Evolutionary conservation across 2,888 invertebrate species (phyloP), one percentile per base, ranked within the genome.

Genomic region (Andrena bucephala): DNA sequence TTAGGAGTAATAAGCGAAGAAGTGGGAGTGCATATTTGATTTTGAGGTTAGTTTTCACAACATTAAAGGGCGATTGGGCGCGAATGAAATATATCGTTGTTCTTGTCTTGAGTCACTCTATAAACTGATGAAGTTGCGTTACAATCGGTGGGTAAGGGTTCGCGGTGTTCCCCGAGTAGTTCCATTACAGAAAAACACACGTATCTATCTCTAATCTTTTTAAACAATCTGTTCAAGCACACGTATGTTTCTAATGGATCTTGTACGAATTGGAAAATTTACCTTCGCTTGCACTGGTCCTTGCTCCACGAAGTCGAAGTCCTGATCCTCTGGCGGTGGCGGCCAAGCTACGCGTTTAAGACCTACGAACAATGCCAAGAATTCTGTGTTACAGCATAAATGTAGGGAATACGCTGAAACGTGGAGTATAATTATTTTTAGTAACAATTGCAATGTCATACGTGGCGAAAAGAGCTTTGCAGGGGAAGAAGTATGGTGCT

Each of bases 281-380:
- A 96, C 96, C 96, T 96, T 96, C 87, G 94, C 91, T 93, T 95
- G 95, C 83, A 94, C 94, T 83, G 95, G 94, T 90, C 93, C 95
- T 91, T 96, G 94, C 91, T 95, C 95, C 63, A 93, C 90, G 83
- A 93, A 95, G 88, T 96, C 95, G 94, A 95, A 95, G 87, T 96
- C 96, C 94, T 96, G 96, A 87, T 96, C 96, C 93, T 96, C 96
- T 88, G 95, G 95, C 89, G 95, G 96, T 90, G 97, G 97, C 87
- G 98, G 98, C 98, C 98, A 98, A 94, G 97, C 97, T 92, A 98
- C 97, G 95, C 97, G 96, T 95, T 97, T 98, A 91, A 96, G 95
- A 94, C 97, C 97, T 97, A 95, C 16, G 95, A 95, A 94, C 36
- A 68, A 50, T 57, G 13, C 0, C 7, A 71, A 36, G 16, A n/a